Conservation (phyloP, 1,140 invertebrate genomes). For the Glossosoma conforme region DNA sequence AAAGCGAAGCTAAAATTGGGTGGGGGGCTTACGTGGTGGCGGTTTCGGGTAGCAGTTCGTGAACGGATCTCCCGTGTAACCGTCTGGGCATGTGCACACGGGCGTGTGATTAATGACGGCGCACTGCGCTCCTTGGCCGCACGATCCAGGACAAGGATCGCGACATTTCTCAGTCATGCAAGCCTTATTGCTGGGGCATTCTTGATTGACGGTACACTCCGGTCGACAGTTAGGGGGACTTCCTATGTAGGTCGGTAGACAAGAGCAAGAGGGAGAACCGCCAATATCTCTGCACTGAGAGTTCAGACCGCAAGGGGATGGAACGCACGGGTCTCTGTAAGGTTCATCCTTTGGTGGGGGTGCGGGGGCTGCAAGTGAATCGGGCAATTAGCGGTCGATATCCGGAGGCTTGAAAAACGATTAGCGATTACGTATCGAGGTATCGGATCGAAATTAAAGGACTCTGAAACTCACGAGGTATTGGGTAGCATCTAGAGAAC, state of each 20-base stretch:
- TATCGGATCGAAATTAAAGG: constrained; percentile 63
- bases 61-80: constrained; percentile 69
- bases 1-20: no score
- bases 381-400: constrained; percentile 32
- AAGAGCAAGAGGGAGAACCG: constrained; percentile 61
- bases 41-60: constrained; percentile 49
- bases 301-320: constrained; percentile 70
- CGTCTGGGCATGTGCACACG: constrained; percentile 62
- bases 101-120: constrained; percentile 69
- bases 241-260: constrained; percentile 59
- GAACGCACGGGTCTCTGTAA: constrained; percentile 54
- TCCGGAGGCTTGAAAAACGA: constrained; percentile 68
- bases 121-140: constrained; percentile 69
- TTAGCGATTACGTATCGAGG: constrained; percentile 46
- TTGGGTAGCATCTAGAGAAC: constrained; percentile 58
- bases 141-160: constrained; percentile 72
- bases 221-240: constrained; percentile 70
- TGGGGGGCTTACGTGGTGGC: constrained; percentile 14
- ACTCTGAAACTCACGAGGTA: constrained; percentile 60
- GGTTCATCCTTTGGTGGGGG: constrained; percentile 35
- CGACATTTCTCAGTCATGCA: constrained; percentile 71
- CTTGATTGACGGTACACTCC: constrained; percentile 66
- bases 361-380: constrained; percentile 42
- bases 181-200: constrained; percentile 66
- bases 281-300: constrained; percentile 63